Evolutionary conservation across 2,113 vertebrate species (phyloP), one percentile per base, ranked within the genome.

Genomic region (Tylochromis polylepis): DNA sequence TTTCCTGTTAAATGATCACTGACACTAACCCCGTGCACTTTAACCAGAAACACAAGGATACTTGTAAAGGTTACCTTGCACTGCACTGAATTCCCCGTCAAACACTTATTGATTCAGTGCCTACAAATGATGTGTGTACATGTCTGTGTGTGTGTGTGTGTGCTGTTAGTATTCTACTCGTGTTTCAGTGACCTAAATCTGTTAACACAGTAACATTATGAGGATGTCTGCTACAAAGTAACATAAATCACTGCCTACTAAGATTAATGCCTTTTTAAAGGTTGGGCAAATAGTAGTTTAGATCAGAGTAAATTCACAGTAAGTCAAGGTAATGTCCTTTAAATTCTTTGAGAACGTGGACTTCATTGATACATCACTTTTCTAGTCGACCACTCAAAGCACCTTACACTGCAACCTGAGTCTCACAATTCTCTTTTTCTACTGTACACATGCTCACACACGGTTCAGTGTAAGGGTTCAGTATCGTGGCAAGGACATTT

Each of bases 81-180:
- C 24, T 27, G 29, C 20, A 81, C 3, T 75, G 53, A 78, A 38
- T 88, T 89, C 77, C 75, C 53, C 70, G 75, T 79, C 70, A 84
- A 81, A 88, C 72, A 6, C 36, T 12, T 92, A 94, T 93, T 72
- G 89, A 95, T 92, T 83, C 22, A 38, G 46, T 10, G 14, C 24
- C 67, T 87, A 57, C 58, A 87, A 79, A 83, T 56, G 8, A 3
- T 46, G 41, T 16, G 38, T 70, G 14, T 43, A 70, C 14, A 15
- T 38, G 43, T 67, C 53, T 43, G 51, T 29, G 18, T 75, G 56
- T 77, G 53, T 43, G 51, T 29, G 18, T 75, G 56, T 77, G 53
- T 55, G 62, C 49, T 75, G 43, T 27, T 75, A 27, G 70, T 77
- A n/a, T 77, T 77, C 46, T 51, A 20, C 70, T 77, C 6, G 0